These are phyloP conservation scores for Euphydryas editha DNA, from an alignment of 2,888 invertebrate genomes.

Conservation along the genomic window DNA sequence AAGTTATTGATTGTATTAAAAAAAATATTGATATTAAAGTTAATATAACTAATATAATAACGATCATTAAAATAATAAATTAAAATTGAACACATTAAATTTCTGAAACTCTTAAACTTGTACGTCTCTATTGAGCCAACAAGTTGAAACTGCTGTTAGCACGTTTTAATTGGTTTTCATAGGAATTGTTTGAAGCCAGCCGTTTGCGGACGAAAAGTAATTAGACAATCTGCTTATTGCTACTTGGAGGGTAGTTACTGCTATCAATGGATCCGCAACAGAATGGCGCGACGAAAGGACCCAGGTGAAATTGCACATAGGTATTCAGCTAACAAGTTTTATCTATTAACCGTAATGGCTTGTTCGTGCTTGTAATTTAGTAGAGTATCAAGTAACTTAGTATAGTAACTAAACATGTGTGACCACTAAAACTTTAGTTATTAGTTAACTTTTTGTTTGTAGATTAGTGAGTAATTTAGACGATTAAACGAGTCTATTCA, in stretches of 20 bases:
- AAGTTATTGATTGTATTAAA: too few species aligned
- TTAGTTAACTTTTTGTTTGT: too few species aligned
- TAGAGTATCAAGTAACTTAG: too few species aligned
- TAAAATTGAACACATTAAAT: too few species aligned
- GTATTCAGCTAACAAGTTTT: conserved; percentile 70
- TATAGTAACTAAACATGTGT: too few species aligned
- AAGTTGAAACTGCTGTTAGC: conserved; percentile 49
- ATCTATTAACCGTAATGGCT: conserved; percentile 42
- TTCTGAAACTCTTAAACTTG: conserved; percentile 58
- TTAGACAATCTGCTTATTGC: conserved; percentile 93
- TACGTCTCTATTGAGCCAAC: background rate
- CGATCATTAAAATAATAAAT: too few species aligned
- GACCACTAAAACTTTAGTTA: too few species aligned
- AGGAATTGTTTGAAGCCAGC: conserved; percentile 89
- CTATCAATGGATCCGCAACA: conserved; percentile 85
- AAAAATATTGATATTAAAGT: too few species aligned
- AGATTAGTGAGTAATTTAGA: too few species aligned
- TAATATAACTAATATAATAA: too few species aligned
- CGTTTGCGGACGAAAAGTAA: conserved; percentile 89
- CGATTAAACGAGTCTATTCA: too few species aligned
- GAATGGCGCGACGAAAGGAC: conserved; percentile 75
- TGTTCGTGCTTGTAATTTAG: too few species aligned
- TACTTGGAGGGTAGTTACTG: conserved; percentile 92
- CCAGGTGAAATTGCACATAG: conserved; percentile 79
- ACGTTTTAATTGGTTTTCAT: background rate